phyloP scores from a whole-genome alignment of 2,888 invertebrate genomes.

The Silvanus unidentatus region DNA sequence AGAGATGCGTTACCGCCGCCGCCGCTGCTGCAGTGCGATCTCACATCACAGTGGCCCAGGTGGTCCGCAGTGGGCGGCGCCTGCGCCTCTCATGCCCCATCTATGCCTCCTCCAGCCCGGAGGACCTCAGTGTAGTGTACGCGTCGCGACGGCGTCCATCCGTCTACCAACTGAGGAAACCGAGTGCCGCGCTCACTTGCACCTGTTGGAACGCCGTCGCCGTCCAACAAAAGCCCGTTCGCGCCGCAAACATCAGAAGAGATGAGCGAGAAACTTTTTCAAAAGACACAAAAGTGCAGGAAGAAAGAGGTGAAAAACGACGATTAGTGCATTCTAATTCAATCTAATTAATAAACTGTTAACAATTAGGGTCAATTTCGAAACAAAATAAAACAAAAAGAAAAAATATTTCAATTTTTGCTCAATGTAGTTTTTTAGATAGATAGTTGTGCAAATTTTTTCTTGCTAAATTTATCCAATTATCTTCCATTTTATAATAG shows the following conservation, averaged over 20 bases:
- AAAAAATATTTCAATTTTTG: conserved; percentile 28
- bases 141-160: conserved; percentile 17
- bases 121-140: conserved; percentile 33
- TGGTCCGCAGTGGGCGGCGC: conserved; percentile 42
- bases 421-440: conserved; percentile 32
- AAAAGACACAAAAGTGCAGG: conserved; percentile 18
- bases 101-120: conserved; percentile 23
- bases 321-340: conserved; percentile 15
- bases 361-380: conserved; percentile 21
- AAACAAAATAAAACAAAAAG: too few relatives aligned
- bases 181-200: conserved; percentile 18
- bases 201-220: conserved; percentile 29
- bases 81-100: conserved; percentile 29
- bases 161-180: conserved; percentile 6
- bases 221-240: conserved; percentile 10
- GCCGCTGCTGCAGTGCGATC: conserved; percentile 36
- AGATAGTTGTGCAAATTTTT: conserved; percentile 23
- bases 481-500: conserved; percentile 32
- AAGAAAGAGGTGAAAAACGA: conserved; percentile 14
- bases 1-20: conserved; percentile 36
- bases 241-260: conserved; percentile 6
- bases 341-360: conserved; percentile 11
- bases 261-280: conserved; percentile 13
- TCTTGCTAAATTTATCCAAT: conserved; percentile 25
- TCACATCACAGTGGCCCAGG: conserved; percentile 34